A percentile compares a stretch with the other conserved stretches of the same genome.
These are phyloP conservation scores for Drosophila austrosaltans DNA, from an alignment of 2,888 invertebrate genomes.

Conservation along the genomic window DNA sequence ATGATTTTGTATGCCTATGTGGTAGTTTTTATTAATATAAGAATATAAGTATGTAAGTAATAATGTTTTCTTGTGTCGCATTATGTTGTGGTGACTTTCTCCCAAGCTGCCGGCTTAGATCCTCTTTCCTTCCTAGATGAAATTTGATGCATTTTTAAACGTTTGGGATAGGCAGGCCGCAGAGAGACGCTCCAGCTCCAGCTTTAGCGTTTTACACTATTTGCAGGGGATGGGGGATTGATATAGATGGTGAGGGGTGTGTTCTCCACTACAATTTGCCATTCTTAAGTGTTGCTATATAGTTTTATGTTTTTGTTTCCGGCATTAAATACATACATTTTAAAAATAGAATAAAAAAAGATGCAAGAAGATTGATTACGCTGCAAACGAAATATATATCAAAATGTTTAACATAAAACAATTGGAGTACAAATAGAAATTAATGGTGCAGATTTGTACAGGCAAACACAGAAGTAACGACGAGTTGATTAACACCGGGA, in stretches of 20 bases:
- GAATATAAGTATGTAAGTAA: slow-evolving; percentile 73
- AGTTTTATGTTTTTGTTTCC: slow-evolving; percentile 64
- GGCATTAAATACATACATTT: slow-evolving; percentile 74
- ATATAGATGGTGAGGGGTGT: not conserved
- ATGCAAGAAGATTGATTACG: slow-evolving; percentile 78
- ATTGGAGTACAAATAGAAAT: slow-evolving; percentile 22
- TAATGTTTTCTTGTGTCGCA: slow-evolving; percentile 65
- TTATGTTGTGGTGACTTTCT: slow-evolving; percentile 37
- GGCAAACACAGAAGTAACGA: not conserved
- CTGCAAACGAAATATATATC: slow-evolving; percentile 63
- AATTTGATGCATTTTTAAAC: slow-evolving; percentile 11
- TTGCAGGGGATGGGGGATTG: slow-evolving; percentile 8
- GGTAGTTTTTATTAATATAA: slow-evolving; percentile 57
- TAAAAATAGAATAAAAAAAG: slow-evolving; percentile 74
- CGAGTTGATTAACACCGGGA: not conserved
- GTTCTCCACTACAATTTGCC: slow-evolving; percentile 67
- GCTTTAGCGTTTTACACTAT: slow-evolving; percentile 42
- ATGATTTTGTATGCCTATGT: slow-evolving; percentile 67
- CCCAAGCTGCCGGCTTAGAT: slow-evolving; percentile 42
- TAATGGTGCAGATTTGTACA: not conserved
- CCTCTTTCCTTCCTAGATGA: slow-evolving; percentile 3
- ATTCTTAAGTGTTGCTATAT: slow-evolving; percentile 72
- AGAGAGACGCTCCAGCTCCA: slow-evolving; percentile 23
- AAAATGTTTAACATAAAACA: slow-evolving; percentile 35
- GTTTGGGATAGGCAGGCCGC: not conserved